phyloP scores from a whole-genome alignment of 2,888 invertebrate species.

The Galerucella nymphaeae region DNA sequence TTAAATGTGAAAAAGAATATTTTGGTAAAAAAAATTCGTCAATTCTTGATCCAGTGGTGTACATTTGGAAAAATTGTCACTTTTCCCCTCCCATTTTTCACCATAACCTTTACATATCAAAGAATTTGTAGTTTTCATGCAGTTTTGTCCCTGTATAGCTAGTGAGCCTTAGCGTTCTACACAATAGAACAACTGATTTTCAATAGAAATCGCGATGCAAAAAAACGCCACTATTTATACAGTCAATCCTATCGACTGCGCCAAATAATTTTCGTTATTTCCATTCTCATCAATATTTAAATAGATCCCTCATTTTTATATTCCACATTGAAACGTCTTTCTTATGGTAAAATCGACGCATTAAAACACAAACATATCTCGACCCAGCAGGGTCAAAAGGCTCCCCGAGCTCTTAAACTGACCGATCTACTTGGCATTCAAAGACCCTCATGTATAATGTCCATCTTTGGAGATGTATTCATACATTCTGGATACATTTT shows the following conservation, averaged over 20 bases:
- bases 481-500: slow-evolving; percentile 39
- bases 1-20: no score
- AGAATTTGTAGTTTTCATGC: no score
- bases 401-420: slow-evolving; percentile 39
- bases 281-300: slow-evolving; percentile 24
- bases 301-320: slow-evolving; percentile 3
- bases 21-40: no score
- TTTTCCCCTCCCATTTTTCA: no score
- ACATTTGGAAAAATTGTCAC: no score
- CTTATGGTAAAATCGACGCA: slow-evolving; percentile 43
- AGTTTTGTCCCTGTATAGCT: no score
- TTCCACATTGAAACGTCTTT: slow-evolving; percentile 32
- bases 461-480: slow-evolving; percentile 43
- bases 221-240: background rate
- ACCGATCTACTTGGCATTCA: slow-evolving; percentile 43
- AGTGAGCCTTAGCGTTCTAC: slow-evolving; percentile 23
- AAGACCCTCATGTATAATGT: slow-evolving; percentile 46
- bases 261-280: background rate
- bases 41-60: no score
- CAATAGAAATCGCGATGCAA: slow-evolving; percentile 27
- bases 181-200: slow-evolving; percentile 54
- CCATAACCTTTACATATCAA: no score
- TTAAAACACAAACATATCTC: slow-evolving; percentile 43
- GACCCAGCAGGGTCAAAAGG: slow-evolving; percentile 35
- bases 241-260: background rate